Percentiles rank a stretch among this genome's conserved stretches.
Evolutionary conservation across 1,140 invertebrate genomes (phyloP).

Genomic region (Drosophila sechellia): DNA sequence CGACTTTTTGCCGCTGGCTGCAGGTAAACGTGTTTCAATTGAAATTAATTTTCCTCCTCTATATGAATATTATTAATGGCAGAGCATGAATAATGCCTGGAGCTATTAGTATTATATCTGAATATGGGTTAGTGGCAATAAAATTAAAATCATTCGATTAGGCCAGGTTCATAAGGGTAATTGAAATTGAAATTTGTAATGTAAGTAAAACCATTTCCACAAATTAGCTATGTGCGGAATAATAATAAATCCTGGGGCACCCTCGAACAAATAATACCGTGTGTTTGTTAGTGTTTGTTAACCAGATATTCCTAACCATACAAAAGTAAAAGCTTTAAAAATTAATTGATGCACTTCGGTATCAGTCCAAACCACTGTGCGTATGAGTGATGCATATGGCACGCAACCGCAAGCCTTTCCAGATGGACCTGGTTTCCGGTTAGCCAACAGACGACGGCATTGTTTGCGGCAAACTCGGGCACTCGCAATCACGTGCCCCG

Average conservation of each 20-base stretch:
- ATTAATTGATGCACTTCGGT: background rate
- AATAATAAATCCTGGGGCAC: too few relatives aligned
- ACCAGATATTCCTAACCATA: too few relatives aligned
- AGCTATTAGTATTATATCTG: background rate
- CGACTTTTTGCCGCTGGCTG: background rate
- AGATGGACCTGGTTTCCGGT: constrained; percentile 20
- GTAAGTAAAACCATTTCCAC: too few relatives aligned
- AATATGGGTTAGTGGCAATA: background rate
- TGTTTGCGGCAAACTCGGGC: constrained; percentile 57
- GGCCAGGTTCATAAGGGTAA: background rate
- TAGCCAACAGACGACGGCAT: constrained; percentile 24
- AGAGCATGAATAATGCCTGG: background rate
- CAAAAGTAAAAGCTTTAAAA: background rate
- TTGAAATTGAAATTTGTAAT: background rate
- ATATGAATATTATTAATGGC: background rate
- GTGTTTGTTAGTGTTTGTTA: too few relatives aligned
- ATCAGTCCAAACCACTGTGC: constrained; percentile 43
- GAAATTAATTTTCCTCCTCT: background rate
- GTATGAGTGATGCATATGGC: constrained; percentile 65
- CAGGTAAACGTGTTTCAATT: background rate
- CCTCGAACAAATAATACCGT: too few relatives aligned
- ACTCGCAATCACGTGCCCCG: constrained; percentile 63
- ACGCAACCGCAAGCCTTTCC: constrained; percentile 16
- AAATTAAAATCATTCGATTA: background rate
- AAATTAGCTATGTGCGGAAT: too few relatives aligned